These are phyloP conservation scores for Drosophila glabriapex DNA, from an alignment of 2,888 invertebrate genomes.

Conservation along the genomic window DNA sequence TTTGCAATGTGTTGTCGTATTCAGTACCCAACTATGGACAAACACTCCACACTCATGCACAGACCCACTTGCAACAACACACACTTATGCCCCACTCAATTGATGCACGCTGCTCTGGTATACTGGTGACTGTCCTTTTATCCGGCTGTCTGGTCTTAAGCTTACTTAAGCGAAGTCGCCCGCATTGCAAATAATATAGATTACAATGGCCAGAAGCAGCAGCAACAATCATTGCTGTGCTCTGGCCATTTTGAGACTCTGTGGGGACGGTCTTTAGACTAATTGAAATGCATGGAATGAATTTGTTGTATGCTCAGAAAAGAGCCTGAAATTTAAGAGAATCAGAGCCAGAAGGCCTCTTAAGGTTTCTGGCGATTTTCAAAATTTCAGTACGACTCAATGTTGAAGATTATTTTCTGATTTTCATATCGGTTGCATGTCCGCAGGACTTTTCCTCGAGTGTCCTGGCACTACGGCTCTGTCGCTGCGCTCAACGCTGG, in stretches of 20 bases:
- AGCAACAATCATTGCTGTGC: conserved; percentile 22
- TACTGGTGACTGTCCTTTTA: not conserved
- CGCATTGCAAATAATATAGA: conserved; percentile 36
- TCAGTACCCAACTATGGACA: not conserved
- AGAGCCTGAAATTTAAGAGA: not conserved
- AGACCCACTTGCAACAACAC: not conserved
- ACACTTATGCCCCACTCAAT: not conserved
- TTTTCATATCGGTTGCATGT: not conserved
- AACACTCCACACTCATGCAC: not conserved
- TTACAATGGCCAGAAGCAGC: conserved; percentile 22
- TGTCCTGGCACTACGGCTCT: conserved; percentile 93
- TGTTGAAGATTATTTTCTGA: conserved; percentile 6
- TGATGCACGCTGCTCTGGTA: not conserved
- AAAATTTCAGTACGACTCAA: not conserved
- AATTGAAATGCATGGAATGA: conserved; percentile 42
- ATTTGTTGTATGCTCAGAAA: not conserved
- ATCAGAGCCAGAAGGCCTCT: not conserved
- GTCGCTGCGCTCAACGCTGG: conserved; percentile 90
- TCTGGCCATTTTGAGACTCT: not conserved
- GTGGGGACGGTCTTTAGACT: not conserved
- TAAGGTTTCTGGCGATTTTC: not conserved
- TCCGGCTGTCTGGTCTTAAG: conserved; percentile 2
- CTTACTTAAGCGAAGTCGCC: conserved; percentile 19
- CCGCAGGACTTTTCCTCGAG: conserved; percentile 92
- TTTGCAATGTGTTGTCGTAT: not conserved